Conservation (phyloP, 2,113 vertebrate species). For the Pantherophis guttatus region DNA sequence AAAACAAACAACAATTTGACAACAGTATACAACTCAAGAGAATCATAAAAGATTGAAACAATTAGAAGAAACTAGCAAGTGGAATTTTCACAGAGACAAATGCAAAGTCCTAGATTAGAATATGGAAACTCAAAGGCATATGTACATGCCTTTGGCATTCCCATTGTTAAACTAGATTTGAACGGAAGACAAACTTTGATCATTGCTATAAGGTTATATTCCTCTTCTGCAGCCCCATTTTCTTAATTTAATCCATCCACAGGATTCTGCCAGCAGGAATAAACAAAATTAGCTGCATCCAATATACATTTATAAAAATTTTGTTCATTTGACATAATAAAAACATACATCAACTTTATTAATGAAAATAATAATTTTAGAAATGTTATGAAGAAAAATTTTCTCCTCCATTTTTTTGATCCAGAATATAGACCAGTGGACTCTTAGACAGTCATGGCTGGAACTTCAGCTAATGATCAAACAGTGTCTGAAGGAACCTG, state of each 20-base stretch:
- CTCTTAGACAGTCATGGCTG: conserved; percentile 73
- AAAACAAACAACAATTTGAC: neutral
- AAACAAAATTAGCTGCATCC: neutral
- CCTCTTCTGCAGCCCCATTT: neutral
- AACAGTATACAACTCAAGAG: neutral
- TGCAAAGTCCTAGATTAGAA: neutral
- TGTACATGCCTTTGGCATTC: neutral
- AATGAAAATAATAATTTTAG: neutral
- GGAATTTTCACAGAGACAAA: neutral
- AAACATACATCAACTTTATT: neutral
- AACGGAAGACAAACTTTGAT: neutral
- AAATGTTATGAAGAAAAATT: neutral
- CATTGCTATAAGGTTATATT: neutral
- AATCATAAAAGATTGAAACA: neutral
- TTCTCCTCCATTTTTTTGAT: neutral
- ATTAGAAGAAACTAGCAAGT: neutral
- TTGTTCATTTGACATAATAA: neutral
- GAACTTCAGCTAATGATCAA: conserved; percentile 78
- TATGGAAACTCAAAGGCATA: neutral
- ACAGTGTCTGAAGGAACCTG: conserved; percentile 73
- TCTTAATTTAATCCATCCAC: neutral
- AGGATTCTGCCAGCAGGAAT: neutral
- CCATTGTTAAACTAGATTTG: neutral
- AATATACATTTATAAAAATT: neutral
- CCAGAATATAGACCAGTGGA: conserved; percentile 78